Base-by-base conservation (phyloP, 2,797 vertebrate species). In the Poeciliopsis paucimaculata region DNA sequence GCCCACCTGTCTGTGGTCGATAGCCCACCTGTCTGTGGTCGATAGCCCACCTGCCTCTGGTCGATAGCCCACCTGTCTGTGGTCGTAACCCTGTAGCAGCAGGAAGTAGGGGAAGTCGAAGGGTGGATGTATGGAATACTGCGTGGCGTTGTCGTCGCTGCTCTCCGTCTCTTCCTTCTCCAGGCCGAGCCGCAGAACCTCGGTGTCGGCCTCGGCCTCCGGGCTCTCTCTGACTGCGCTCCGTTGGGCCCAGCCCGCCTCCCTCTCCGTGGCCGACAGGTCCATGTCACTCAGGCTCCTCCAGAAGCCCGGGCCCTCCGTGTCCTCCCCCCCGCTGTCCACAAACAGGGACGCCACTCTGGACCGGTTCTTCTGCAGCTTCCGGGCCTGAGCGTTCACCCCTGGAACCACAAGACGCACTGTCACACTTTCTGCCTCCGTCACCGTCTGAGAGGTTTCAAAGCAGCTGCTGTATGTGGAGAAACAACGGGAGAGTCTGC, bases 81-180 rank as follows among this genome's bases (percentile, higher is more conserved):
- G 92, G 88, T 81, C 95, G 91, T 93, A 96, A 36, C 96, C 96
- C 73, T 96, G 96, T 80, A 96, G 89, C 62, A 96, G 90, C 20
- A 96, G 95, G 88, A 96, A 96, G 88, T 96, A 96, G 0, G 96
- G 96, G 81, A 95, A 96, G 78, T 96, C 96, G 1, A 95, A 95
- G 0, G 96, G 96, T 0, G 94, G 95, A 80, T 95, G 95, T 55
- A 96, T 92, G 87, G 95, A 95, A 92, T 94, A 96, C 88, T 96
- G 95, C 23, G 95, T 95, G 78, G 90, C 91, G 93, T 94, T 95
- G 89, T 96, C 96, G 0, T 96, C 95, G 10, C 95, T 96, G 86
- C 96, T 96, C 86, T 96, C 96, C 0, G 95, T 96, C 92, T 96
- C 96, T 85, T 96, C 96, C 81, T 95, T 95, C 90, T 96, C 96